These are phyloP conservation scores for Zophobas morio DNA, from an alignment of 1,140 invertebrate species.

Conservation along the genomic window DNA sequence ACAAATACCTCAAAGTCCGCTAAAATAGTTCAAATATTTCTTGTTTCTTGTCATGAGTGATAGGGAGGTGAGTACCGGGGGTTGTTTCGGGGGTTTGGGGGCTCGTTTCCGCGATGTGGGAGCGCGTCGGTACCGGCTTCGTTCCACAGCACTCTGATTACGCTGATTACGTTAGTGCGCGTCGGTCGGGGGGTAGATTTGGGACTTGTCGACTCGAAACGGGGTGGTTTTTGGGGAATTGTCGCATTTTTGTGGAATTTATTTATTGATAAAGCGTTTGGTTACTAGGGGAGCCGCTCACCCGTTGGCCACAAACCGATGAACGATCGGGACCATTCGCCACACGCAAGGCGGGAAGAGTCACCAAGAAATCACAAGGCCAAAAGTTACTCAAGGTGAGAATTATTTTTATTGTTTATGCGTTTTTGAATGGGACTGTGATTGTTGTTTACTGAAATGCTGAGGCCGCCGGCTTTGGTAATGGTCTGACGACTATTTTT, in stretches of 20 bases:
- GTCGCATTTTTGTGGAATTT: neutral
- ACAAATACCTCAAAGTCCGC: neutral
- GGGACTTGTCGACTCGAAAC: too few relatives aligned
- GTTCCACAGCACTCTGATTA: slow-evolving; percentile 20
- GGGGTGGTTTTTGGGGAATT: too few relatives aligned
- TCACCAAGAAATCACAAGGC: slow-evolving; percentile 63
- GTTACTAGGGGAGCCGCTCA: slow-evolving; percentile 58
- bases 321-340: slow-evolving; percentile 60
- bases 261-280: slow-evolving; percentile 42
- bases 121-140: slow-evolving; percentile 31
- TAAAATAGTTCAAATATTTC: slow-evolving; percentile 20
- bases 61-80: slow-evolving; percentile 54
- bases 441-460: slow-evolving; percentile 1
- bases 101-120: slow-evolving; percentile 16
- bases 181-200: too few relatives aligned
- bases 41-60: slow-evolving; percentile 55
- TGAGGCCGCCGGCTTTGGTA: neutral
- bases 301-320: slow-evolving; percentile 51
- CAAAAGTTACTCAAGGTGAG: slow-evolving; percentile 64
- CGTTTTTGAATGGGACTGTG: neutral
- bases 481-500: neutral
- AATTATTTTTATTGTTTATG: slow-evolving; percentile 14
- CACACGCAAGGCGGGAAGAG: slow-evolving; percentile 62
- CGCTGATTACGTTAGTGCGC: slow-evolving; percentile 25
- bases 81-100: neutral